These are phyloP conservation scores for Lycodopsis pacificus DNA, from an alignment of 2,797 vertebrate genomes.

Conservation along the genomic window DNA sequence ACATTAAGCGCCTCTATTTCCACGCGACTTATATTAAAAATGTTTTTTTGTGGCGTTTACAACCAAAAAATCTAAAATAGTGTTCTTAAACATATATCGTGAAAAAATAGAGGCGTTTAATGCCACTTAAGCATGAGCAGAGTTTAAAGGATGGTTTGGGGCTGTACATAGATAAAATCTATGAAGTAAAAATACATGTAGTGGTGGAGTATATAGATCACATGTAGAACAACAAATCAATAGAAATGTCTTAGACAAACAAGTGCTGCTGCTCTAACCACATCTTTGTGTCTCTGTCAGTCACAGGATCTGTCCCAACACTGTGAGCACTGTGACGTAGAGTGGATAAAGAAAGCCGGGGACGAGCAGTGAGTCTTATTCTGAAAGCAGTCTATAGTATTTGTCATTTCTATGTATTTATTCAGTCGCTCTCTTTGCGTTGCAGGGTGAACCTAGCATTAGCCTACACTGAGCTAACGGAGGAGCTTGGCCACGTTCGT, in stretches of 20 bases:
- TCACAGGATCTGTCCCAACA: slow-evolving; percentile 69
- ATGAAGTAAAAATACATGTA: not conserved
- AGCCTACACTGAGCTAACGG: slow-evolving; percentile 92
- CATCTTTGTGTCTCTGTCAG: slow-evolving; percentile 21
- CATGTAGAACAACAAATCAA: not conserved
- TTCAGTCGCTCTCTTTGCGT: not conserved
- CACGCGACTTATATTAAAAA: too few relatives aligned
- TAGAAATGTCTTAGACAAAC: not conserved
- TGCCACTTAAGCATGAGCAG: not conserved
- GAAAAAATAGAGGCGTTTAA: not conserved
- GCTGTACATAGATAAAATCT: not conserved
- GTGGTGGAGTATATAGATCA: not conserved
- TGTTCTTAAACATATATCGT: not conserved
- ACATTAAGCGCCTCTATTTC: too few relatives aligned
- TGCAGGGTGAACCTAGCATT: slow-evolving; percentile 89
- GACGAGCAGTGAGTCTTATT: slow-evolving; percentile 90
- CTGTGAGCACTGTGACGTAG: slow-evolving; percentile 90
- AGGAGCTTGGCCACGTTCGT: slow-evolving; percentile 88
- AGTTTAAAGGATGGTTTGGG: not conserved
- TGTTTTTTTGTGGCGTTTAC: too few relatives aligned
- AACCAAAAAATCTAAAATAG: too few relatives aligned
- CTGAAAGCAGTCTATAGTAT: not conserved
- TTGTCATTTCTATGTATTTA: not conserved
- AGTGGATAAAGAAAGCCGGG: slow-evolving; percentile 92
- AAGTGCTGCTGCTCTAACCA: slow-evolving; percentile 3